Evolutionary conservation across 2,888 invertebrate species (phyloP).

Genomic region (Ennomos fuscantarius): DNA sequence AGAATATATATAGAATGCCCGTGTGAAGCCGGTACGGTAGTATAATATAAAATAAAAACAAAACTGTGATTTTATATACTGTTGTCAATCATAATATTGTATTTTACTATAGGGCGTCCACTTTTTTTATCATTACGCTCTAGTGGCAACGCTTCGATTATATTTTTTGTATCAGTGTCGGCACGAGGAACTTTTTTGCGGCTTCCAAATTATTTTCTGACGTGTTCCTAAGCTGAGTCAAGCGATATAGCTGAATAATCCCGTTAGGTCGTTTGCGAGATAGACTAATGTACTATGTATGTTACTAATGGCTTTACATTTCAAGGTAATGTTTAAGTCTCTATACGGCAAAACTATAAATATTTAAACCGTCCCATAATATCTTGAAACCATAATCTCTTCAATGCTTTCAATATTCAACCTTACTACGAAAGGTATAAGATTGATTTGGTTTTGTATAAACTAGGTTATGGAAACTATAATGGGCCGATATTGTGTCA

Average conservation of each 20-base stretch:
- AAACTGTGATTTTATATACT: not conserved
- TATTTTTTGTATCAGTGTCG: slow-evolving; percentile 29
- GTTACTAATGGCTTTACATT: slow-evolving; percentile 28
- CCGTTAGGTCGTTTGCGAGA: slow-evolving; percentile 32
- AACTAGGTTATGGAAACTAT: slow-evolving; percentile 5
- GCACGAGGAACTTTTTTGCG: slow-evolving; percentile 28
- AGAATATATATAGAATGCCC: too few species aligned
- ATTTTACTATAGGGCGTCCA: slow-evolving; percentile 17
- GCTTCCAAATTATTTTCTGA: slow-evolving; percentile 30
- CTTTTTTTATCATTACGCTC: slow-evolving; percentile 26
- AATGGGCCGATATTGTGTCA: slow-evolving; percentile 24
- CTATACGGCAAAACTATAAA: slow-evolving; percentile 29
- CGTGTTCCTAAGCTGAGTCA: slow-evolving; percentile 27
- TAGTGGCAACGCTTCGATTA: slow-evolving; percentile 23
- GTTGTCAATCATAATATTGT: not conserved
- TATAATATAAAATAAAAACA: too few species aligned
- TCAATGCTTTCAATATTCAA: slow-evolving; percentile 23
- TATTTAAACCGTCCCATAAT: slow-evolving; percentile 20
- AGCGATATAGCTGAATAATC: slow-evolving; percentile 28
- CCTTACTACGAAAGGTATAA: slow-evolving; percentile 21
- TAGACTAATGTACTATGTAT: slow-evolving; percentile 28
- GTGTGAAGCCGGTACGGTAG: too few species aligned
- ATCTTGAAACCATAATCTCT: not conserved
- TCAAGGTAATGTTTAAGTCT: slow-evolving; percentile 36
- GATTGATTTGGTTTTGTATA: slow-evolving; percentile 22